Evolutionary conservation across 2,797 vertebrate genomes (phyloP), one percentile per base, ranked within the genome.

Genomic region (Agapornis canus): DNA sequence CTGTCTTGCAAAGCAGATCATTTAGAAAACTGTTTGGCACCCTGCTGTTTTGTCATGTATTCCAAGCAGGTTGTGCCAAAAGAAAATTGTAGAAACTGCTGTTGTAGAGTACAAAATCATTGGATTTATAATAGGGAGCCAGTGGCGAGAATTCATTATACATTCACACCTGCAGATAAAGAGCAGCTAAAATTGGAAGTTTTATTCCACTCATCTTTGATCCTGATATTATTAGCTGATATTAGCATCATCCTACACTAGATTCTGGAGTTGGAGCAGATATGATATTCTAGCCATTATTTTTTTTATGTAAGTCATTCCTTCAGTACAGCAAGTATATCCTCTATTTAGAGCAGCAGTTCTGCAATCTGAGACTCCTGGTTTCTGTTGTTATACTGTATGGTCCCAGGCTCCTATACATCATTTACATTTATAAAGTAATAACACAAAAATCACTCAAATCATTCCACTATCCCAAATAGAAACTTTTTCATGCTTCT

Each of bases 131-230:
- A 91, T 52, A 76, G 95, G 59, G 90, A 96, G 79, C 79, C 95
- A 95, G 88, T 96, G 95, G 94, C 18, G 64, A 93, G 93, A 80
- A 95, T 90, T 94, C 95, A 94, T 96, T 96, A 94, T 92, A 91
- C 86, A 96, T 96, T 97, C 96, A 95, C 95, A 95, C 95, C 94
- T 93, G 96, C 96, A 96, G 94, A 94, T 92, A 96, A 96, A 95
- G 95, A 97, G 92, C 90, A 90, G 77, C 96, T 96, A 92, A 97
- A 97, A 94, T 75, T 92, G 89, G 89, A 94, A 96, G 92, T 86
- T 95, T 95, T 95, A 92, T 94, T 94, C 95, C 92, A 91, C 93
- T 96, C 87, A 84, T 95, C 95, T 95, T 94, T 95, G 96, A 93
- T 96, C 94, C 91, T 91, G 86, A 80, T 97, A 94, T 93, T 95